Evolutionary conservation across 2,888 invertebrate genomes (phyloP).

Genomic region (Andrena bucephala): DNA sequence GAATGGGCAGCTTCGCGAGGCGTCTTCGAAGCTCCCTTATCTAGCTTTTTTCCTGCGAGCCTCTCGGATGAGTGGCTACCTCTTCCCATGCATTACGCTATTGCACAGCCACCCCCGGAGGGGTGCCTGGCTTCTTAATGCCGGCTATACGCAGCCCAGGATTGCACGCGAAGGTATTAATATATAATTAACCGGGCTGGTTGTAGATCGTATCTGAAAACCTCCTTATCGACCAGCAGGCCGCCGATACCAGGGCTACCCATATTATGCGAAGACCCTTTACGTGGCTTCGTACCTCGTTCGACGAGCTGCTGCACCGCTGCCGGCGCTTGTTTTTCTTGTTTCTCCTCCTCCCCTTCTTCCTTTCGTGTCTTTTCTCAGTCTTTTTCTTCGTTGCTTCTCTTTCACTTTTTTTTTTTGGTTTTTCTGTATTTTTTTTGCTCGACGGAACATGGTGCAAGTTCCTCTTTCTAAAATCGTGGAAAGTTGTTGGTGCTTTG

Average conservation of each 20-base stretch:
- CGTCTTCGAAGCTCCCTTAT: constrained; percentile 15
- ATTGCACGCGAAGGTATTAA: constrained; percentile 83
- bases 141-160: constrained; percentile 72
- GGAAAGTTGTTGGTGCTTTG: constrained; percentile 40
- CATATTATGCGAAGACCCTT: constrained; percentile 74
- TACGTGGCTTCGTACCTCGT: constrained; percentile 69
- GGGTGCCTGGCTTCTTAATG: constrained; percentile 62
- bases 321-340: constrained; percentile 46
- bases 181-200: constrained; percentile 83
- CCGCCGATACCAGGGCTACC: constrained; percentile 74
- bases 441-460: constrained; percentile 19
- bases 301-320: constrained; percentile 62
- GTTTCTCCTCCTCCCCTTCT: constrained; percentile 18
- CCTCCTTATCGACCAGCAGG: constrained; percentile 78
- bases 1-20: background rate
- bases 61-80: constrained; percentile 46
- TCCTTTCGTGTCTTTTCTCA: constrained; percentile 34
- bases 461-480: constrained; percentile 44
- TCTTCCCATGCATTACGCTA: constrained; percentile 56
- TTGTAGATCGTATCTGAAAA: constrained; percentile 82
- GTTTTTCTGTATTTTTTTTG: background rate
- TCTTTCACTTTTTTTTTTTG: constrained; percentile 7
- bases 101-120: constrained; percentile 57
- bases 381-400: constrained; percentile 5
- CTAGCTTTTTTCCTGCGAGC: constrained; percentile 30